Evolutionary conservation across 2,113 vertebrate species (phyloP).

Genomic region (Ceyx margarethae): DNA sequence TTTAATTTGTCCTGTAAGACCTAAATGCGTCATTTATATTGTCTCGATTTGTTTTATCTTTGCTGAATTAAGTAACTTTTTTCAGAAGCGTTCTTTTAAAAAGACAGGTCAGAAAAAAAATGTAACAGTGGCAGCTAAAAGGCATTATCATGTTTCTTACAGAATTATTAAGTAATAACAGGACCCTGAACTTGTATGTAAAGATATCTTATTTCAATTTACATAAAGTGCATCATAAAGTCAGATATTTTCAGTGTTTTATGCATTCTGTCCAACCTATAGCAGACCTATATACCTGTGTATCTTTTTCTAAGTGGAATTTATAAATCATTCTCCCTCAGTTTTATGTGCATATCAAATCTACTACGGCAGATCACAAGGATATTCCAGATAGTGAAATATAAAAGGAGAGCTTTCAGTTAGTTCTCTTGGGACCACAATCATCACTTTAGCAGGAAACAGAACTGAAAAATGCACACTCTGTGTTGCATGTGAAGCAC

Average conservation of each 20-base stretch:
- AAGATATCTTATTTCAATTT: not conserved
- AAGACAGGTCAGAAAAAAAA: not conserved
- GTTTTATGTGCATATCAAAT: not conserved
- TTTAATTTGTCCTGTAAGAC: not conserved
- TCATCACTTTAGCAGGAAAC: not conserved
- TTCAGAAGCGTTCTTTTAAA: not conserved
- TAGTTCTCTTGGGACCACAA: not conserved
- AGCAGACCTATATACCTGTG: not conserved
- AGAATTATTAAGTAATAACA: not conserved
- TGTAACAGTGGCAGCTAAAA: not conserved
- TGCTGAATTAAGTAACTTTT: not conserved
- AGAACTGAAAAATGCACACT: not conserved
- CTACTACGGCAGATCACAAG: not conserved
- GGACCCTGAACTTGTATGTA: not conserved
- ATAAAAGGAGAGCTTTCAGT: not conserved
- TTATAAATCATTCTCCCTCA: not conserved
- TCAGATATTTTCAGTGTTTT: not conserved
- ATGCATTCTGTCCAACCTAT: not conserved
- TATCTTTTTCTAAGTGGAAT: not conserved
- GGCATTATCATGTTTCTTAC: not conserved
- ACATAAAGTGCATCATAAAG: not conserved
- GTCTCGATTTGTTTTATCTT: not conserved
- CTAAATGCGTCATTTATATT: not conserved
- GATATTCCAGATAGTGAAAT: not conserved
- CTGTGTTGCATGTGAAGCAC: not conserved